Conservation (phyloP, 2,888 invertebrate genomes). For the Agrochola lychnidis region DNA sequence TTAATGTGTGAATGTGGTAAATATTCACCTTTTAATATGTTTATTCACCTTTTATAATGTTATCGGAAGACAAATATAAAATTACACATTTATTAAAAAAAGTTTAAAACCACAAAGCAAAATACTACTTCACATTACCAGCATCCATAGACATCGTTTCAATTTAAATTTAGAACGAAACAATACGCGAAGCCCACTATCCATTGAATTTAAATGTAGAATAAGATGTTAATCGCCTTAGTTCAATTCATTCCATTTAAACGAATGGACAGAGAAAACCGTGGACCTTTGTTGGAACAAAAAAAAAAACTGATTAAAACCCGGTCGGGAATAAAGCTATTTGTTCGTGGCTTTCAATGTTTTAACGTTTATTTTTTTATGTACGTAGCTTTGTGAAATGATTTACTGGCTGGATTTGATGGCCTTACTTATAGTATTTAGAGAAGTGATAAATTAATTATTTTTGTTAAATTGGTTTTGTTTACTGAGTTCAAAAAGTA, state of each 20-base stretch:
- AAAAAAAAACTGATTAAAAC: conserved; percentile 50
- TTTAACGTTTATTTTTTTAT: conserved; percentile 27
- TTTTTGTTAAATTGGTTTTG: not conserved
- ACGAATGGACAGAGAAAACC: conserved; percentile 34
- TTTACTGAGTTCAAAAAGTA: not conserved
- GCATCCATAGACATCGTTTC: not conserved
- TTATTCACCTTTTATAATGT: too few relatives aligned
- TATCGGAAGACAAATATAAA: not conserved
- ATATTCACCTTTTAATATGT: too few relatives aligned
- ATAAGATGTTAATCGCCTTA: conserved; percentile 62
- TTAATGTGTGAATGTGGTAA: too few relatives aligned
- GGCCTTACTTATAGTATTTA: conserved; percentile 19
- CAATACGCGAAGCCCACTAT: conserved; percentile 34
- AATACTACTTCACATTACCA: not conserved
- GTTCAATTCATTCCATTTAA: conserved; percentile 52
- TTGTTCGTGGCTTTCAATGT: conserved; percentile 44
- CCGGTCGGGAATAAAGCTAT: conserved; percentile 35
- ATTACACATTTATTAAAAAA: not conserved
- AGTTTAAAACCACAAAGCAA: not conserved
- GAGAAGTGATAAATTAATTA: not conserved
- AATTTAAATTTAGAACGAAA: conserved; percentile 56
- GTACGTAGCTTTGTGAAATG: conserved; percentile 28
- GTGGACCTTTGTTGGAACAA: conserved; percentile 15
- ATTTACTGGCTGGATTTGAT: too few relatives aligned
- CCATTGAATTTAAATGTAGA: conserved; percentile 52